Conservation (phyloP, 2,888 invertebrate species). For the Bhutanitis thaidina region DNA sequence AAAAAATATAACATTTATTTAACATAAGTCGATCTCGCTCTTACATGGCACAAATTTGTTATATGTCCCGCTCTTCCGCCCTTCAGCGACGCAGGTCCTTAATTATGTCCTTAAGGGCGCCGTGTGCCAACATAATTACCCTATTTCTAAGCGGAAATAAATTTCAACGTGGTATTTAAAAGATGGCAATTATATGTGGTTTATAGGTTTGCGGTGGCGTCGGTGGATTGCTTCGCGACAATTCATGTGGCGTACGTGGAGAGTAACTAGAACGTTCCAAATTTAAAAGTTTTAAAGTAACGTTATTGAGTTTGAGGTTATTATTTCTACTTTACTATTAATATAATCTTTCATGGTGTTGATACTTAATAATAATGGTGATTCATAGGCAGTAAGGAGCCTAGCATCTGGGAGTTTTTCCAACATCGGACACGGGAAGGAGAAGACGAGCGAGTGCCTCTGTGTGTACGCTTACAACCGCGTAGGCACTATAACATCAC, state of each 20-base stretch:
- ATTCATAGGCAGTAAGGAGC: too few relatives aligned
- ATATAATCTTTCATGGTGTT: too few relatives aligned
- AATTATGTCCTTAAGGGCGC: slow-evolving; percentile 32
- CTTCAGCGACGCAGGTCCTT: slow-evolving; percentile 26
- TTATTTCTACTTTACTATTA: too few relatives aligned
- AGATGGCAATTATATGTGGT: slow-evolving; percentile 21
- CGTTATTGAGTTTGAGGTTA: too few relatives aligned
- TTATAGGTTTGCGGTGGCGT: not conserved
- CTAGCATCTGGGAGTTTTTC: too few relatives aligned
- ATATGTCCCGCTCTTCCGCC: slow-evolving; percentile 24
- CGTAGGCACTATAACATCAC: too few relatives aligned
- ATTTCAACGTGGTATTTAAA: slow-evolving; percentile 27
- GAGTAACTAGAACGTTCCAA: not conserved
- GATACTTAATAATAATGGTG: too few relatives aligned
- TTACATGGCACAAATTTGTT: not conserved
- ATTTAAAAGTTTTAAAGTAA: not conserved
- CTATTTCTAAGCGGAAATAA: slow-evolving; percentile 33
- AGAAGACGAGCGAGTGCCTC: too few relatives aligned
- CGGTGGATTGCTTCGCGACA: not conserved
- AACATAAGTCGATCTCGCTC: slow-evolving; percentile 2
- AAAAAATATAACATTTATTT: slow-evolving; percentile 19
- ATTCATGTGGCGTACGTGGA: not conserved
- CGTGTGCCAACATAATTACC: slow-evolving; percentile 30
- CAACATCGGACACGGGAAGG: too few relatives aligned
- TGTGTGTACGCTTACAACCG: too few relatives aligned